Conservation (phyloP, 2,113 vertebrate genomes). For the Chaenocephalus aceratus region DNA sequence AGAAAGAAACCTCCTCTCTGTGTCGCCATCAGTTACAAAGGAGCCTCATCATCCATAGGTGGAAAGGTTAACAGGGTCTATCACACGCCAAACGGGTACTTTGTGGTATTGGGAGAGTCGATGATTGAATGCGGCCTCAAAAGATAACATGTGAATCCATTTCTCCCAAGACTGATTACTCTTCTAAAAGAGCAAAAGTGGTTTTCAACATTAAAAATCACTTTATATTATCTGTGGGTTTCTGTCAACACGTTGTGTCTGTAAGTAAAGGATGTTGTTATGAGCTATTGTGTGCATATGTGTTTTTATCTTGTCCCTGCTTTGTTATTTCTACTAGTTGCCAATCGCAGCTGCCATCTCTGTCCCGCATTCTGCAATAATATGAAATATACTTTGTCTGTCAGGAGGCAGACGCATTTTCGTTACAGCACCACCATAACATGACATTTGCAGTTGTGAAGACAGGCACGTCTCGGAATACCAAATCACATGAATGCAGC, state of each 20-base stretch:
- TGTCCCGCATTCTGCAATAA: slow-evolving; percentile 50
- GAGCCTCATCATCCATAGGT: slow-evolving; percentile 47
- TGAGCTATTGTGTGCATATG: slow-evolving; percentile 9
- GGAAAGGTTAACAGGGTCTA: slow-evolving; percentile 67
- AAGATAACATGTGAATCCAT: slow-evolving; percentile 27
- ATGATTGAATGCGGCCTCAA: slow-evolving; percentile 48
- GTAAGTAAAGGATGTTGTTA: background rate
- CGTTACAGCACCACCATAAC: slow-evolving; percentile 64
- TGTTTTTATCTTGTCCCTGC: slow-evolving; percentile 36
- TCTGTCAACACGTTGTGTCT: background rate
- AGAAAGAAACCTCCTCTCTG: slow-evolving; percentile 2
- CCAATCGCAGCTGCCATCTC: slow-evolving; percentile 65
- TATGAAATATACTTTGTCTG: slow-evolving; percentile 75
- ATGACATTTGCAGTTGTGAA: slow-evolving; percentile 68
- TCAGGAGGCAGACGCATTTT: slow-evolving; percentile 67
- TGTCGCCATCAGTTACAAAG: slow-evolving; percentile 45
- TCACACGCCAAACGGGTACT: slow-evolving; percentile 50
- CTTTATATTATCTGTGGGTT: slow-evolving; percentile 23
- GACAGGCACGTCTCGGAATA: slow-evolving; percentile 52
- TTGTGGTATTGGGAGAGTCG: slow-evolving; percentile 21
- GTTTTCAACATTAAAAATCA: slow-evolving; percentile 30
- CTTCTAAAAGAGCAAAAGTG: slow-evolving; percentile 17
- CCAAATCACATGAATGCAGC: slow-evolving; percentile 45
- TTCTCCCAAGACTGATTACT: slow-evolving; percentile 42
- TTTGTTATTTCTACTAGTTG: slow-evolving; percentile 58